phyloP scores from a whole-genome alignment of 2,888 invertebrate species.

The Patella ulyssiponensis region DNA sequence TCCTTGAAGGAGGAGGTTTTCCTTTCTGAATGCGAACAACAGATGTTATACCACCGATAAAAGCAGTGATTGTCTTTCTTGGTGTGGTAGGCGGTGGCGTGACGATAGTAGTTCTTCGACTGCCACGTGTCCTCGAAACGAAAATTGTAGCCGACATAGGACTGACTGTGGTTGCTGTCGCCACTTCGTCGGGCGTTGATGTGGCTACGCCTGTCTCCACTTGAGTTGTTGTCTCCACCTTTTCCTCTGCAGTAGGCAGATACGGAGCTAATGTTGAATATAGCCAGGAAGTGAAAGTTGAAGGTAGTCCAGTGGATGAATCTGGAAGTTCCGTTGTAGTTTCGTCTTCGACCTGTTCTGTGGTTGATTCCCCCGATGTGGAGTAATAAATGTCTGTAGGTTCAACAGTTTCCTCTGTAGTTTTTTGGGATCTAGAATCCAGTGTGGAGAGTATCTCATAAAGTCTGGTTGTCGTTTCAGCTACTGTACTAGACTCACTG shows the following conservation, averaged over 20 bases:
- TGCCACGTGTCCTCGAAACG: neutral
- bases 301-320: neutral
- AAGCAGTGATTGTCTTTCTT: neutral
- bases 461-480: neutral
- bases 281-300: neutral
- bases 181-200: neutral
- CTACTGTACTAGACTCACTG: neutral
- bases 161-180: neutral
- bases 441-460: neutral
- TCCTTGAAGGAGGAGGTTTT: neutral
- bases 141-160: neutral
- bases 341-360: neutral
- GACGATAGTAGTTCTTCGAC: neutral
- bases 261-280: neutral
- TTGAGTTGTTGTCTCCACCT: neutral
- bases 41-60: neutral
- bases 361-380: neutral
- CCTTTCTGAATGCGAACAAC: neutral
- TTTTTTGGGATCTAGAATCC: neutral
- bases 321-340: neutral
- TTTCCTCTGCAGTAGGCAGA: neutral
- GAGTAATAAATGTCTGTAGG: neutral
- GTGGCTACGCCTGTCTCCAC: neutral
- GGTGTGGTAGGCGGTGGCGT: neutral
- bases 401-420: neutral